A percentile compares a stretch with the other conserved stretches of the same genome.
phyloP scores from a whole-genome alignment of 2,113 vertebrate species.

The Mionectes macconnelli region DNA sequence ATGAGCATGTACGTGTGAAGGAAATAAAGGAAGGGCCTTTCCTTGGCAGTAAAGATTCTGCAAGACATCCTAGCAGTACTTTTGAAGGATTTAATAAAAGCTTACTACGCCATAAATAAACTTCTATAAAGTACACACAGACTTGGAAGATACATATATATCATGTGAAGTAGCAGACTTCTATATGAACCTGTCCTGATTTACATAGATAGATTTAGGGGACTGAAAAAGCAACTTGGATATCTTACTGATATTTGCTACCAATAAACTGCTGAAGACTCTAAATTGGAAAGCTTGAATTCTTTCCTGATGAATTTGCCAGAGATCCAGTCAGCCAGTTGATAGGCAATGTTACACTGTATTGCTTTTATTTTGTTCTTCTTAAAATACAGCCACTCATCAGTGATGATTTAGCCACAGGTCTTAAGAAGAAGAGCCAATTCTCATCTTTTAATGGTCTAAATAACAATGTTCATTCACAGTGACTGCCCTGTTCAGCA shows the following conservation, averaged over 20 bases:
- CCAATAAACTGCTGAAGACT: neutral
- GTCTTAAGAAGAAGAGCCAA: neutral
- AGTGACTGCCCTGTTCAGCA: neutral
- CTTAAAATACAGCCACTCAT: neutral
- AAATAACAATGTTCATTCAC: neutral
- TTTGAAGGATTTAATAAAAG: neutral
- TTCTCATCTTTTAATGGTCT: neutral
- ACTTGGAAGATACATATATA: neutral
- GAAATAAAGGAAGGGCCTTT: neutral
- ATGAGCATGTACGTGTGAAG: neutral
- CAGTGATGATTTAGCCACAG: neutral
- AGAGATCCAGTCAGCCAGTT: neutral
- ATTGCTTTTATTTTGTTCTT: neutral
- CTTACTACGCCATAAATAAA: neutral
- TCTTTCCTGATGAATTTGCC: neutral
- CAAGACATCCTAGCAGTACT: neutral
- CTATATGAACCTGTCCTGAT: neutral
- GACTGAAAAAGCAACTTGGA: neutral
- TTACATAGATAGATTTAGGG: neutral
- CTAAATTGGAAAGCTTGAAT: neutral
- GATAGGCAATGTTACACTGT: neutral
- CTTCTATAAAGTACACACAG: neutral
- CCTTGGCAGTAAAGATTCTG: neutral
- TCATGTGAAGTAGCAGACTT: neutral
- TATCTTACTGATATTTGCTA: neutral